Conservation (phyloP, 2,888 invertebrate genomes). For the Actias luna region DNA sequence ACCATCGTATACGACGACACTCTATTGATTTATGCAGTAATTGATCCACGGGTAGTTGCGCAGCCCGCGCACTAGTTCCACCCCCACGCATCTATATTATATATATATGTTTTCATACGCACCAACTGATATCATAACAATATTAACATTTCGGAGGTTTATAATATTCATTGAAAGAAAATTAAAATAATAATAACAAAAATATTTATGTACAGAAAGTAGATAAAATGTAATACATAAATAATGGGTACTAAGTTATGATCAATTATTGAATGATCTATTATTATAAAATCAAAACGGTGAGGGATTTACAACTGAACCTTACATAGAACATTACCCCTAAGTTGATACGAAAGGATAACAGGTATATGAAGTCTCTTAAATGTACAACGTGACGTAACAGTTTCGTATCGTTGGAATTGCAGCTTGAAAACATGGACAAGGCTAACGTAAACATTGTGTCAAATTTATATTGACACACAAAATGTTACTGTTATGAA, state of each 20-base stretch:
- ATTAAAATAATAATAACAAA: neutral
- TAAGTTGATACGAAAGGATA: slow-evolving; percentile 3
- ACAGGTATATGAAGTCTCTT: neutral
- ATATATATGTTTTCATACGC: slow-evolving; percentile 48
- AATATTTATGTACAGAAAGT: neutral
- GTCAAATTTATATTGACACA: too few relatives aligned
- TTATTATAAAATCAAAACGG: neutral
- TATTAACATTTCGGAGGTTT: neutral
- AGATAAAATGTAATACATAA: neutral
- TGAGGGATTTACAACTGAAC: neutral
- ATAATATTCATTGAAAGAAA: neutral
- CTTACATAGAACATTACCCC: neutral
- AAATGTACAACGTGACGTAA: slow-evolving; percentile 20
- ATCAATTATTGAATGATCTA: neutral
- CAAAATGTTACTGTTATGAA: too few relatives aligned
- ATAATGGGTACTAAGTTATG: too few relatives aligned
- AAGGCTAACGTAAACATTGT: slow-evolving; percentile 37
- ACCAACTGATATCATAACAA: slow-evolving; percentile 24
- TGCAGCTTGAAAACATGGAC: slow-evolving; percentile 35
- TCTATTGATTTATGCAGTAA: slow-evolving; percentile 76
- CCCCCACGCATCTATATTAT: slow-evolving; percentile 60
- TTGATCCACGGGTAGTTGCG: slow-evolving; percentile 73
- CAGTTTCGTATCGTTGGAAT: slow-evolving; percentile 29
- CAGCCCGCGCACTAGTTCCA: slow-evolving; percentile 55
- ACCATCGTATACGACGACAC: slow-evolving; percentile 68